Base-by-base conservation (phyloP, 2,888 invertebrate species). In the Beris morrisii region DNA sequence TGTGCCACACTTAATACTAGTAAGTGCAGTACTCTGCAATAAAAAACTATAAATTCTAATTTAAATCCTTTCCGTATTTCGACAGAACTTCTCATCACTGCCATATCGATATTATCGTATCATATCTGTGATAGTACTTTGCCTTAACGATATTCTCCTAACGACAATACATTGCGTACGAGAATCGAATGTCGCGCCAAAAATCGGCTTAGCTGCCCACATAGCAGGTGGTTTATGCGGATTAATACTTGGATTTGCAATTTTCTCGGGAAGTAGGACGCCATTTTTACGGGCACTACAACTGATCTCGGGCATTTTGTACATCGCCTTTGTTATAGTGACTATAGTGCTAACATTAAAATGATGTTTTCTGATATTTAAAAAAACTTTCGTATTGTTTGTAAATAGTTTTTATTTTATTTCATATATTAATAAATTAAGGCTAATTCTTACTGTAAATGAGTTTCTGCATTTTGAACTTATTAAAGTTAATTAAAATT, bases 1-100 rank as follows among this genome's bases (percentile, higher is more conserved):
- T 78, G 82, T 95, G 65, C 88, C 95, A 58, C 92, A 95, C 81
- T 87, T 94, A 70, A 83, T 89, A 75, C 82, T 93, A 82, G 88
- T 88, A 79, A 74, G 73, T 73, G 71, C 15, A n/a, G 30, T 43
- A 79, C 78, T 30, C 15, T 6, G 58, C 22, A 7, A 69, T 67
- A 59, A 73, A 57, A 72, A 70, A 38, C 7, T 32, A 5, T 22
- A 63, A 28, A 28, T 4, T 38, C 22, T 4, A n/a, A 38, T 38
- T 15, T 38, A 64, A 56, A 43, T 44, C 15, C 2, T 15, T 12
- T 69, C 64, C 66, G 32, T 66, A 65, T 64, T 55, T 48, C 2
- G 54, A 54, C 73, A 85, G 84, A 84, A 84, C 73, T 83, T 78
- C 66, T 71, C 75, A 38, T 74, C 73, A 30, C 75, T 83, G 70